Evolutionary conservation across 1,140 invertebrate species (phyloP).

Genomic region (Patella vulgata): DNA sequence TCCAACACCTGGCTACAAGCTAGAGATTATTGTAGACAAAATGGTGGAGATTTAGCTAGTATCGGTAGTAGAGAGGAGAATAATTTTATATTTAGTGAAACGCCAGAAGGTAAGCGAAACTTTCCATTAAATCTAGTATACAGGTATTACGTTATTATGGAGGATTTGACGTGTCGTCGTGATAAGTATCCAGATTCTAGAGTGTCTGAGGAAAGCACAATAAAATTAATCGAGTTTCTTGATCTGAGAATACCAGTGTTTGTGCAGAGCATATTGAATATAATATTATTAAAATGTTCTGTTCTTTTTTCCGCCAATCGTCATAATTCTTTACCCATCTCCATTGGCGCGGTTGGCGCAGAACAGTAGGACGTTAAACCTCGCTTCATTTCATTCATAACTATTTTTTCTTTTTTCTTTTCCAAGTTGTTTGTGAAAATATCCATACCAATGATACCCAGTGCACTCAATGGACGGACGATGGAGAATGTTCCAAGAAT

Average conservation of each 20-base stretch:
- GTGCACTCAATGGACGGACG: slow-evolving; percentile 47
- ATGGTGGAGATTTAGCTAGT: slow-evolving; percentile 41
- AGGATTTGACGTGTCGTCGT: not conserved
- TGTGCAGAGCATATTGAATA: no score
- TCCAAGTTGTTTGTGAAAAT: slow-evolving; percentile 14
- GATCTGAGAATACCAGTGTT: no score
- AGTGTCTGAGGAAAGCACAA: no score
- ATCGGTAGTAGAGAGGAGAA: slow-evolving; percentile 43
- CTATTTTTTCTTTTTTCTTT: no score
- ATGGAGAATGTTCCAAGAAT: slow-evolving; percentile 54
- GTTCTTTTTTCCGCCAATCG: no score
- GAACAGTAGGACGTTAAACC: no score
- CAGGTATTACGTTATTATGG: not conserved
- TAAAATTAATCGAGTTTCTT: no score
- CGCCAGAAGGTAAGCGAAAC: slow-evolving; percentile 37
- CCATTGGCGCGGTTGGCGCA: no score
- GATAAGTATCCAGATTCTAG: not conserved
- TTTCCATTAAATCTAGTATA: no score
- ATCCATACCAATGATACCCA: slow-evolving; percentile 12
- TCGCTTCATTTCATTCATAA: no score
- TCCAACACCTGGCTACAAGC: slow-evolving; percentile 37
- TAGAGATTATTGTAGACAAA: slow-evolving; percentile 30
- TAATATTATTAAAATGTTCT: no score
- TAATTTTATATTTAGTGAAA: slow-evolving; percentile 39
- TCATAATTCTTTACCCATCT: no score